phyloP scores from a whole-genome alignment of 2,888 invertebrate species.

The Gisinianus flammeolus region DNA sequence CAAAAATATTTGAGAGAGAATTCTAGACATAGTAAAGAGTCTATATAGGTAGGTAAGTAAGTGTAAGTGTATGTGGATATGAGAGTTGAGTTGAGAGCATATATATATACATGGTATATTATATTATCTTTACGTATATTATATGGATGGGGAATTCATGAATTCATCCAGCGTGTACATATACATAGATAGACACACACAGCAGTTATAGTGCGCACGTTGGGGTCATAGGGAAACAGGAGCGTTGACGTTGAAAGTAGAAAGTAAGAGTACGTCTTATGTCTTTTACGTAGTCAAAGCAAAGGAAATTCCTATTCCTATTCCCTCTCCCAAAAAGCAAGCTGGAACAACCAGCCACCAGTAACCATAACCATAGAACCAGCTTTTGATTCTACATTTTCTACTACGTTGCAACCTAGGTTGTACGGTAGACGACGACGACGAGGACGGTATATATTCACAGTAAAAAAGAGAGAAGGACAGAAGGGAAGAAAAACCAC shows the following conservation, averaged over 20 bases:
- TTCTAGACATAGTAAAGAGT: too few species aligned
- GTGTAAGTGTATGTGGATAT: too few species aligned
- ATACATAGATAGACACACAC: too few species aligned
- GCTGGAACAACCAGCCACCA: neutral
- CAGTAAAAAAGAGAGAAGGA: neutral
- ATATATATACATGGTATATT: too few species aligned
- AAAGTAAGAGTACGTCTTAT: neutral
- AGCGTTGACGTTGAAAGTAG: neutral
- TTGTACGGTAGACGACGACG: neutral
- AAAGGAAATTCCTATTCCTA: too few species aligned
- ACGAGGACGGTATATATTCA: neutral
- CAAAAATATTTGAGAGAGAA: too few species aligned
- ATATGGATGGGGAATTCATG: too few species aligned
- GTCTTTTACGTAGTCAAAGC: neutral
- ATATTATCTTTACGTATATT: too few species aligned
- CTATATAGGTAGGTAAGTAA: too few species aligned
- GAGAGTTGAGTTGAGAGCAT: too few species aligned
- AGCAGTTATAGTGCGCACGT: too few species aligned
- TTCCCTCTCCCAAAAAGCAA: neutral
- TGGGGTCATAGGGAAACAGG: neutral
- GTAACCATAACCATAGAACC: neutral
- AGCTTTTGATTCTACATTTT: neutral
- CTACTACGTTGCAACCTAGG: neutral
- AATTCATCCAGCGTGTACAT: too few species aligned
- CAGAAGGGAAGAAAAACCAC: neutral